Percentiles rank a stretch among this genome's conserved stretches.
Conservation (phyloP, 1,140 invertebrate species). For the Oryzaephilus surinamensis region DNA sequence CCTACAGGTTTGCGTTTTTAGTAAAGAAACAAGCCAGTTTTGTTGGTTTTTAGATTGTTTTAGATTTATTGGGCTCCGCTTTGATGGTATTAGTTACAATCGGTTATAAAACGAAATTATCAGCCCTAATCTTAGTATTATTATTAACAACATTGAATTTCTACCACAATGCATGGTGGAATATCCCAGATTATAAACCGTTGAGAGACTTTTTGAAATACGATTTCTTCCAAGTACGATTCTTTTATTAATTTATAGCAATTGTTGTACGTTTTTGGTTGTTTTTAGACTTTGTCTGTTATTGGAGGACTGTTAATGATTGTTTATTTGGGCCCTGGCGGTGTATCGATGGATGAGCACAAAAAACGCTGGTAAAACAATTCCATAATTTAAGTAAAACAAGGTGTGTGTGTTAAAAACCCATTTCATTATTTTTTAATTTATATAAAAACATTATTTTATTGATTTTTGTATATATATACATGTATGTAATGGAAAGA, state of each 20-base stretch:
- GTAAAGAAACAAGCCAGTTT: slow-evolving; percentile 1
- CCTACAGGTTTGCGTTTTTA: slow-evolving; percentile 56
- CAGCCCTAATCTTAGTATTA: slow-evolving; percentile 85
- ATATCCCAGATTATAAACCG: slow-evolving; percentile 85
- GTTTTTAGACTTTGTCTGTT: slow-evolving; percentile 88
- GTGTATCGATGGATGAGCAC: slow-evolving; percentile 98
- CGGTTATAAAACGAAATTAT: slow-evolving; percentile 98
- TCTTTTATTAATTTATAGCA: slow-evolving; percentile 7
- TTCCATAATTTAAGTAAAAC: too few species aligned
- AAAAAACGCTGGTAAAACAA: slow-evolving; percentile 98
- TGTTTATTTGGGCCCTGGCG: slow-evolving; percentile 94
- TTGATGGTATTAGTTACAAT: slow-evolving; percentile 95
- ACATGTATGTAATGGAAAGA: too few species aligned
- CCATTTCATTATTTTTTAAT: not conserved
- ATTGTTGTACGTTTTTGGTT: too few species aligned
- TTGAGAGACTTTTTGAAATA: slow-evolving; percentile 99
- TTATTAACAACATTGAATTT: slow-evolving; percentile 87
- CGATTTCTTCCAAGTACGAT: slow-evolving; percentile 95
- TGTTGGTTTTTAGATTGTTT: slow-evolving; percentile 54
- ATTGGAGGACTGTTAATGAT: slow-evolving; percentile 98
- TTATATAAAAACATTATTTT: not conserved
- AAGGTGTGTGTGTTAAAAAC: not conserved
- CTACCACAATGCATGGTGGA: slow-evolving; percentile 98
- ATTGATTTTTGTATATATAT: slow-evolving; percentile 6
- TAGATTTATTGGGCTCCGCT: slow-evolving; percentile 86